Percentiles rank a stretch among this genome's conserved stretches.
phyloP scores from a whole-genome alignment of 2,888 invertebrate species.

The Laothoe populi region DNA sequence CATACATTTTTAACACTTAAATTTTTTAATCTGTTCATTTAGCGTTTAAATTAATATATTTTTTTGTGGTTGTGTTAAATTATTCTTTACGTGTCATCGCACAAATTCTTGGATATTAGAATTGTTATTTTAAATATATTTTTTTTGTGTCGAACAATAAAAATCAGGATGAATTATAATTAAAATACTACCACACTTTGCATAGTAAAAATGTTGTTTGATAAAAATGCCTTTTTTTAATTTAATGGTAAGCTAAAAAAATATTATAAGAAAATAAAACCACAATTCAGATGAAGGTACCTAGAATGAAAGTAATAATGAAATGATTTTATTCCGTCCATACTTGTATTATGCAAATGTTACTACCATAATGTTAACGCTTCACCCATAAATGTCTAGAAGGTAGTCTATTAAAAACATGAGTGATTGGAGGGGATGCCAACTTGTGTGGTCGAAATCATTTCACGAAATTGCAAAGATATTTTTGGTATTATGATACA shows the following conservation, averaged over 20 bases:
- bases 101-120: background rate
- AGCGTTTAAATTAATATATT: slow-evolving; percentile 15
- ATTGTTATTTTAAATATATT: background rate
- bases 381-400: slow-evolving; percentile 3
- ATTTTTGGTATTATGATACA: background rate
- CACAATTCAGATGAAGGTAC: background rate
- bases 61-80: background rate
- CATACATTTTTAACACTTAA: slow-evolving; percentile 21
- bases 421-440: background rate
- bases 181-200: too few relatives aligned
- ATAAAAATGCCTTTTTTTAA: too few relatives aligned
- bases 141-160: too few relatives aligned
- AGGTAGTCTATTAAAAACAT: slow-evolving; percentile 6
- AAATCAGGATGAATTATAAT: too few relatives aligned
- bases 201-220: too few relatives aligned
- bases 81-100: background rate
- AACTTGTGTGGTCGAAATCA: slow-evolving; percentile 20
- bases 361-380: background rate
- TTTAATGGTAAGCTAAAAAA: too few relatives aligned
- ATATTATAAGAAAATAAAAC: background rate
- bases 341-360: slow-evolving; percentile 7
- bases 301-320: background rate
- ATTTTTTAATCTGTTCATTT: slow-evolving; percentile 25
- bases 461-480: background rate
- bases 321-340: background rate